phyloP scores from a whole-genome alignment of 2,113 vertebrate genomes.

The Lagopus muta region DNA sequence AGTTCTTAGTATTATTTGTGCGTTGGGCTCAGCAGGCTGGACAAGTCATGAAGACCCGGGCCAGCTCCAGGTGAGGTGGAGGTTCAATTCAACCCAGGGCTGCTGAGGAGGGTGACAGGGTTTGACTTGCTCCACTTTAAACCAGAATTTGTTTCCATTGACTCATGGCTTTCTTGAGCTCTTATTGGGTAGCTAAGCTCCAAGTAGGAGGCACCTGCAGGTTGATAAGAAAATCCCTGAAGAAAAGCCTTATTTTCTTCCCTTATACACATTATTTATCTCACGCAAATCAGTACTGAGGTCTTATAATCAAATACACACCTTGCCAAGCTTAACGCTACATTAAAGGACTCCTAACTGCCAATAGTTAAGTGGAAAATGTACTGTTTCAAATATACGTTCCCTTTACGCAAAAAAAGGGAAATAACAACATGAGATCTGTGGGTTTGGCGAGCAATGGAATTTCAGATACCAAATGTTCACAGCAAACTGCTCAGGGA shows the following conservation, averaged over 20 bases:
- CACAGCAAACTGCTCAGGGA: conserved; percentile 40
- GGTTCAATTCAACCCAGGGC: fast-evolving
- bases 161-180: not conserved
- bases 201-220: not conserved
- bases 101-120: not conserved
- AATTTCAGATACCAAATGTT: conserved; percentile 50
- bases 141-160: not conserved
- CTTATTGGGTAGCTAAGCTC: not conserved
- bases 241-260: not conserved
- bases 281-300: not conserved
- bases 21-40: not conserved
- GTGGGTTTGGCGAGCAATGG: not conserved
- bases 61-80: not conserved
- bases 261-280: not conserved
- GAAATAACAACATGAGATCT: conserved; percentile 3
- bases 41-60: not conserved
- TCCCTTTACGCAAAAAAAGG: not conserved
- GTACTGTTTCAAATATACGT: not conserved
- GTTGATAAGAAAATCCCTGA: not conserved
- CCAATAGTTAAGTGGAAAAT: not conserved
- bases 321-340: not conserved
- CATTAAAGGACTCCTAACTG: not conserved
- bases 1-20: not conserved
- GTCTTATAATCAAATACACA: not conserved
- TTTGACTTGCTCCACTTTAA: not conserved